Evolutionary conservation across 2,888 invertebrate species (phyloP).

Genomic region (Drosophila mimetica): DNA sequence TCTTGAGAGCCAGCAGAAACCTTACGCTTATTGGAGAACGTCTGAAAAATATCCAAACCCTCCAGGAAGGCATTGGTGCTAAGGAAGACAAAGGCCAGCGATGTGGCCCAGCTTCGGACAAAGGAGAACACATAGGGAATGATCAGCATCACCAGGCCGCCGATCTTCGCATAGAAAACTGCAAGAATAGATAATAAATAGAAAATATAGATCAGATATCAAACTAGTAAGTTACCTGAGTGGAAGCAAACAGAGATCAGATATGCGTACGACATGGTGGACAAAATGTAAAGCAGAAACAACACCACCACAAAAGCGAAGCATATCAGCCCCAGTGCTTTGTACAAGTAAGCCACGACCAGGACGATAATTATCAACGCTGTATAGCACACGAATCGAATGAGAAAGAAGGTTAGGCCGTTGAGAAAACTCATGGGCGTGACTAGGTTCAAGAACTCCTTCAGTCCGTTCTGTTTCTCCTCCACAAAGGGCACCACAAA

Average conservation of each 20-base stretch:
- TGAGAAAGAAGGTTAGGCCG: constrained; percentile 81
- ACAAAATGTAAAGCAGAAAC: constrained; percentile 74
- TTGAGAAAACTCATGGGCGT: constrained; percentile 83
- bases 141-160: constrained; percentile 80
- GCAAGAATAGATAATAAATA: neutral
- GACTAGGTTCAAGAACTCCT: constrained; percentile 83
- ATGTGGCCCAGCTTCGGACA: constrained; percentile 66
- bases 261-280: constrained; percentile 82
- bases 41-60: constrained; percentile 80
- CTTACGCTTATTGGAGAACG: constrained; percentile 83
- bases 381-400: constrained; percentile 75
- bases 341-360: constrained; percentile 61
- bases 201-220: neutral
- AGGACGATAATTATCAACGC: constrained; percentile 62
- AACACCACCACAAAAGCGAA: constrained; percentile 66
- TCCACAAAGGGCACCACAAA: constrained; percentile 86
- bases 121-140: constrained; percentile 80
- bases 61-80: constrained; percentile 81
- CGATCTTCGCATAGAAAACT: constrained; percentile 83
- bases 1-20: neutral
- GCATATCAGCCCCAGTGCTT: constrained; percentile 67
- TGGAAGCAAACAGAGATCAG: constrained; percentile 83
- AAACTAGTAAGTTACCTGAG: constrained; percentile 72
- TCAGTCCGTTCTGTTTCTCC: constrained; percentile 87
- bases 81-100: constrained; percentile 64